These are phyloP conservation scores for Rhynchonycteris naso DNA, from an alignment of 2,797 vertebrate species.

Conservation along the genomic window DNA sequence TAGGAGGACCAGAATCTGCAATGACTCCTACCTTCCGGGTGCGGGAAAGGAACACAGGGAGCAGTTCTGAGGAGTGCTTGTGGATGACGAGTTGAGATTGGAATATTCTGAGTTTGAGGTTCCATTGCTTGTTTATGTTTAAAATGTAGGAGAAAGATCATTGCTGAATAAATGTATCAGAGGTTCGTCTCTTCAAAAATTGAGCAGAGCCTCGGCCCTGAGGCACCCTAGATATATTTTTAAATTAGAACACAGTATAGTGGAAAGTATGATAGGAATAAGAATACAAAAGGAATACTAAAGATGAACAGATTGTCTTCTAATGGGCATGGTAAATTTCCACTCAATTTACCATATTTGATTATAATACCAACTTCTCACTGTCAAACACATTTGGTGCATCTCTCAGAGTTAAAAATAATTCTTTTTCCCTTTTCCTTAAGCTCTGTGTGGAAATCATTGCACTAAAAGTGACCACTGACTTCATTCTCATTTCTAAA, in stretches of 20 bases:
- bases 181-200: background rate
- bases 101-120: background rate
- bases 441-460: conserved; percentile 10
- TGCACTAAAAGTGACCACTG: conserved; percentile 6
- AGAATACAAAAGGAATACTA: background rate
- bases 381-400: background rate
- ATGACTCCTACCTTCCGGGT: background rate
- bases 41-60: background rate
- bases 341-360: background rate
- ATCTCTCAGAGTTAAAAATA: background rate
- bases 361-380: conserved; percentile 34
- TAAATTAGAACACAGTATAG: background rate
- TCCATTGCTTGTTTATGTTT: background rate
- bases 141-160: background rate
- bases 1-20: background rate
- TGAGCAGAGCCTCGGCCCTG: background rate
- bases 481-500: conserved; percentile 43
- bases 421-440: background rate
- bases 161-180: background rate
- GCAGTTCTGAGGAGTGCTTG: background rate
- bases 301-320: background rate
- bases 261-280: background rate
- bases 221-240: background rate
- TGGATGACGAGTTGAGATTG: background rate
- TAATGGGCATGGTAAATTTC: background rate